These are phyloP conservation scores for Agonopterix alstromeriana DNA, from an alignment of 2,888 invertebrate species.

Conservation along the genomic window DNA sequence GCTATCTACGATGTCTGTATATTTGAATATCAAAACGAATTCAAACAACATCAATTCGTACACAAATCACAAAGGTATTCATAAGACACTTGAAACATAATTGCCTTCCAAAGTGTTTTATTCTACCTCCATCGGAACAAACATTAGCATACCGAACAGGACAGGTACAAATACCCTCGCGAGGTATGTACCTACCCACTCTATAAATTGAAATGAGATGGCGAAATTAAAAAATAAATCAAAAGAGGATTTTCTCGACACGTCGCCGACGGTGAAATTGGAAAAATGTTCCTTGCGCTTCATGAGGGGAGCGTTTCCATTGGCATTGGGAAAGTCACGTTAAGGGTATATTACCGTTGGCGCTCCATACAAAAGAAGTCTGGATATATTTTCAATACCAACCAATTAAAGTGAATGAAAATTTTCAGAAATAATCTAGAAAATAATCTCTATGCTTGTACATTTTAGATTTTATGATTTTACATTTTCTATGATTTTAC, in stretches of 20 bases:
- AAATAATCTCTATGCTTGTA: too few species aligned
- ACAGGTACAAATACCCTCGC: constrained; percentile 64
- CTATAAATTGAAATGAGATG: constrained; percentile 71
- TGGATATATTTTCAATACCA: too few species aligned
- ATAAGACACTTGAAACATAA: constrained; percentile 1
- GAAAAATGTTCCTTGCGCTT: constrained; percentile 46
- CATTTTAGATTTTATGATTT: too few species aligned
- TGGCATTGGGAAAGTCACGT: constrained; percentile 1
- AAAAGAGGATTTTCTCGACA: constrained; percentile 70
- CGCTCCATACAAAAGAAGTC: too few species aligned
- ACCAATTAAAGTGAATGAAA: too few species aligned
- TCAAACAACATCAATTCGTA: background rate
- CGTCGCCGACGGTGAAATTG: constrained; percentile 64
- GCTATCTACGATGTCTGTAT: background rate
- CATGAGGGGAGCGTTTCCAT: constrained; percentile 16
- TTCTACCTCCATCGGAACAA: constrained; percentile 22
- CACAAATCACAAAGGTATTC: too few species aligned
- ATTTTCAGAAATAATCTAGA: too few species aligned
- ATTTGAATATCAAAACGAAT: background rate
- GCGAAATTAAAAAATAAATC: constrained; percentile 76
- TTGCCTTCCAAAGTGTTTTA: constrained; percentile 2
- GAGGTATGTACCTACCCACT: constrained; percentile 16
- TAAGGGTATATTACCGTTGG: too few species aligned
- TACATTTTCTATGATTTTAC: too few species aligned
- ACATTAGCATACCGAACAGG: constrained; percentile 57